phyloP scores from a whole-genome alignment of 1,140 invertebrate species.

The Calephelis virginiensis region DNA sequence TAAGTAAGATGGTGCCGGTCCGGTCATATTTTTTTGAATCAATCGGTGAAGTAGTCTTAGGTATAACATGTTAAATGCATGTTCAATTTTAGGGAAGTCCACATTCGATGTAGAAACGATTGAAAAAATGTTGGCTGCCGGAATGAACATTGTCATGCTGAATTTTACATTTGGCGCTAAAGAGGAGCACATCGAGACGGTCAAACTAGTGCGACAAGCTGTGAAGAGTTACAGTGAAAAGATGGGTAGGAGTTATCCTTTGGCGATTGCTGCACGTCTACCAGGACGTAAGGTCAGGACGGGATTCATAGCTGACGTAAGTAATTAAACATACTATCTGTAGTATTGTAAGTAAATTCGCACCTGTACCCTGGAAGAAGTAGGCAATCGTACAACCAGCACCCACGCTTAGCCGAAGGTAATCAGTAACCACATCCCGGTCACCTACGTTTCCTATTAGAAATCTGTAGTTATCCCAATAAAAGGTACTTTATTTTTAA shows the following conservation, averaged over 20 bases:
- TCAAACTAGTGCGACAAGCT: conserved; percentile 83
- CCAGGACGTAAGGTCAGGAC: conserved; percentile 91
- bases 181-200: conserved; percentile 84
- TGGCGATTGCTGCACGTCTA: conserved; percentile 87
- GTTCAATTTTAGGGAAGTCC: conserved; percentile 48
- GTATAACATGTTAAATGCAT: too few species aligned
- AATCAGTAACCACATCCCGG: too few species aligned
- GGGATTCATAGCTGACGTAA: conserved; percentile 83
- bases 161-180: conserved; percentile 87
- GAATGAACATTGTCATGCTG: conserved; percentile 90
- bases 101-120: conserved; percentile 66
- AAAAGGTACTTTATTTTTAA: too few species aligned
- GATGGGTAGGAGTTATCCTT: conserved; percentile 80
- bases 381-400: background rate
- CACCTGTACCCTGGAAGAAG: background rate
- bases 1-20: too few species aligned
- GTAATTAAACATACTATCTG: conserved; percentile 24
- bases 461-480: too few species aligned
- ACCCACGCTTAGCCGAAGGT: background rate
- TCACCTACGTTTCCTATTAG: too few species aligned
- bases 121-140: conserved; percentile 87
- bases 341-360: background rate
- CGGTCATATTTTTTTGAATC: too few species aligned
- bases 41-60: too few species aligned
- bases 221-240: conserved; percentile 79